phyloP scores from a whole-genome alignment of 2,888 invertebrate species.

The Drosophila tripunctata region DNA sequence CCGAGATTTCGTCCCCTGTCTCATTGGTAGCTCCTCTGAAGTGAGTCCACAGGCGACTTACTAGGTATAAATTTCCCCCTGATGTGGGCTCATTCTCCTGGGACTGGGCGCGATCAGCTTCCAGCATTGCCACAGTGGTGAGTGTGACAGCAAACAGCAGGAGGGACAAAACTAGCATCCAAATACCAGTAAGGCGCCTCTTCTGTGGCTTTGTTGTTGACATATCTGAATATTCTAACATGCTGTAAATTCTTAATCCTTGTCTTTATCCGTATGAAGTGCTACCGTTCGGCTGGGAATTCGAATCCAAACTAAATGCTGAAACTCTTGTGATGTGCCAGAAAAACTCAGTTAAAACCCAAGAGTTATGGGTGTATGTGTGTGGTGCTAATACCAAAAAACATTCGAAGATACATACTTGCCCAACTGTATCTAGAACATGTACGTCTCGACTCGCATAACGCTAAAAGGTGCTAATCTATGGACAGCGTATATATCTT shows the following conservation, averaged over 20 bases:
- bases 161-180: constrained; percentile 47
- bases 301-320: constrained; percentile 50
- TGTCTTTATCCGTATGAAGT: constrained; percentile 22
- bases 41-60: constrained; percentile 58
- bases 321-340: constrained; percentile 33
- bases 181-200: constrained; percentile 41
- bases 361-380: constrained; percentile 15
- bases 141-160: constrained; percentile 56
- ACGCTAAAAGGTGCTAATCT: constrained; percentile 66
- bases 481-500: constrained; percentile 39
- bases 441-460: constrained; percentile 36
- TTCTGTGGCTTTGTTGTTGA: constrained; percentile 49
- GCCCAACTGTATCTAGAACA: constrained; percentile 67
- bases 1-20: constrained; percentile 29
- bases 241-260: constrained; percentile 16
- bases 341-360: constrained; percentile 46
- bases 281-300: constrained; percentile 51
- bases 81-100: not conserved
- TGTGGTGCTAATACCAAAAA: constrained; percentile 67
- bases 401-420: constrained; percentile 21
- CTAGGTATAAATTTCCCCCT: constrained; percentile 38
- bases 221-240: constrained; percentile 62
- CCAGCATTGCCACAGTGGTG: constrained; percentile 48
- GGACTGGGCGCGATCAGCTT: constrained; percentile 28
- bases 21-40: constrained; percentile 31